Percentiles rank a stretch among this genome's conserved stretches.
These are phyloP conservation scores for Glaucidium brasilianum DNA, from an alignment of 2,113 vertebrate species.

Conservation along the genomic window DNA sequence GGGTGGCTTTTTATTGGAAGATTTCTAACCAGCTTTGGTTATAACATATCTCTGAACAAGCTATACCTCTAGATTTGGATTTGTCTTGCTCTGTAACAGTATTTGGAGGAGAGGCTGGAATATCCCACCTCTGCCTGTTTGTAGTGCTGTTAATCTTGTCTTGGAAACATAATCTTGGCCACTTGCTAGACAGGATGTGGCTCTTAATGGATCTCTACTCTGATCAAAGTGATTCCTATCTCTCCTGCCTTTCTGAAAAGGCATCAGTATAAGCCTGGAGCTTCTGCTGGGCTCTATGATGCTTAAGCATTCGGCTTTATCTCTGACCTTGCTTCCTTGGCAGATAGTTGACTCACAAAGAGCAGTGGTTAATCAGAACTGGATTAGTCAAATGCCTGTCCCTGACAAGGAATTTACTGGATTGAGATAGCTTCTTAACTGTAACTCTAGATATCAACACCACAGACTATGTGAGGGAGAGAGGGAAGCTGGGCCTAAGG, in stretches of 20 bases:
- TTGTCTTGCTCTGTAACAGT: neutral
- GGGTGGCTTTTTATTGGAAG: neutral
- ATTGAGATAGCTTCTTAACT: constrained; percentile 7
- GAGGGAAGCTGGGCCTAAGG: neutral
- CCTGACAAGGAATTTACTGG: constrained; percentile 54
- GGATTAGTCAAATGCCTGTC: constrained; percentile 49
- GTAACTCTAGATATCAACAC: neutral
- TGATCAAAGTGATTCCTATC: neutral
- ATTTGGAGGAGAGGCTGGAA: neutral
- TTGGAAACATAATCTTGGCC: neutral
- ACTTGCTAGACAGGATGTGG: neutral
- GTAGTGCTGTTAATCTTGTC: neutral
- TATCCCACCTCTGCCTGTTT: neutral
- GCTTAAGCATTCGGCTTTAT: constrained; percentile 27
- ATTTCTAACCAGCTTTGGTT: neutral
- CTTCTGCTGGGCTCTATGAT: neutral
- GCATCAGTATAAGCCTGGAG: neutral
- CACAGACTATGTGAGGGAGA: neutral
- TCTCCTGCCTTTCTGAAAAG: neutral
- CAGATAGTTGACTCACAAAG: constrained; percentile 20
- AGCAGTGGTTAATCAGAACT: constrained; percentile 10
- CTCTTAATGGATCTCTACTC: neutral
- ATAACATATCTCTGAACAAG: neutral
- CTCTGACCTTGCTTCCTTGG: constrained; percentile 47
- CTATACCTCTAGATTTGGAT: neutral